These are phyloP conservation scores for Stegodyphus mimosarum DNA, from an alignment of 1,140 invertebrate species.

Conservation along the genomic window DNA sequence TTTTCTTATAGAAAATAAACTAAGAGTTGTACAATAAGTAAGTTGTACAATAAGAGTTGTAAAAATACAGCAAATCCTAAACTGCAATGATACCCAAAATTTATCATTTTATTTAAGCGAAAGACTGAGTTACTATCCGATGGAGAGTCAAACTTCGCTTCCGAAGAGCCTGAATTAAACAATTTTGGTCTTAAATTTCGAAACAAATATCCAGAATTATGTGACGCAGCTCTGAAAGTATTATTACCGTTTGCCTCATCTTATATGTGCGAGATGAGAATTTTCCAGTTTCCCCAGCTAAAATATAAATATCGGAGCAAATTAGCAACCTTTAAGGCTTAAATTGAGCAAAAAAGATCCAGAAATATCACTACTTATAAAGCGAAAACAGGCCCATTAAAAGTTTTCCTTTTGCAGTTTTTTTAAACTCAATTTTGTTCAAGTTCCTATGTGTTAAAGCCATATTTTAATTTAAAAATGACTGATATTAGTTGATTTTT, in stretches of 20 bases:
- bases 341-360: conserved; percentile 1
- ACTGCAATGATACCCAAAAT: too few relatives aligned
- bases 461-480: background rate
- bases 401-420: background rate
- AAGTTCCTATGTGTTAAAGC: background rate
- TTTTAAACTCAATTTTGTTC: background rate
- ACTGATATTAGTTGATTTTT: background rate
- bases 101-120: too few relatives aligned
- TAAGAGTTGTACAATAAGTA: too few relatives aligned
- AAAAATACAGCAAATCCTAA: too few relatives aligned
- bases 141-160: too few relatives aligned
- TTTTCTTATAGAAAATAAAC: too few relatives aligned
- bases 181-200: background rate
- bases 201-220: conserved; percentile 3
- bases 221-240: background rate
- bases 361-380: conserved; percentile 14
- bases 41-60: too few relatives aligned
- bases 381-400: background rate
- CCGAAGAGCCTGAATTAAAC: background rate
- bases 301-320: background rate
- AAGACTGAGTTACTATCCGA: too few relatives aligned
- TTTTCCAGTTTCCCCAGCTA: conserved; percentile 1
- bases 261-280: background rate
- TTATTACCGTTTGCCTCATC: background rate
- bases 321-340: background rate